A percentile compares a stretch with the other conserved stretches of the same genome.
Evolutionary conservation across 2,113 vertebrate genomes (phyloP).

Genomic region (Gopherus flavomarginatus): DNA sequence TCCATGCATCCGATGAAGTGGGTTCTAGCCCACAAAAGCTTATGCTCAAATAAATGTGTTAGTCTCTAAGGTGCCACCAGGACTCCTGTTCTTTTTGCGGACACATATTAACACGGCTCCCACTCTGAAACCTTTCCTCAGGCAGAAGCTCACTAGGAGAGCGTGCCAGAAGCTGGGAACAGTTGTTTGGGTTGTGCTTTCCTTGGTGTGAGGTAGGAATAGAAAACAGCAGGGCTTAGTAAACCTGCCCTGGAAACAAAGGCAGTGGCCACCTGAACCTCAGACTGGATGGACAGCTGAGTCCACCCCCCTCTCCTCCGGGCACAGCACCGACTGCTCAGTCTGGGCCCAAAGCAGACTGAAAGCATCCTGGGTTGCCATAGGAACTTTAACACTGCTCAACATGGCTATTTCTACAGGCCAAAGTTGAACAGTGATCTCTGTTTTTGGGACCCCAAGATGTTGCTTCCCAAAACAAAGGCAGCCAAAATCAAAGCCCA

Average conservation of each 20-base stretch:
- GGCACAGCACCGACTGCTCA: no score
- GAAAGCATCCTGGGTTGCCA: accelerated
- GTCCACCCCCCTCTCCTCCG: background rate
- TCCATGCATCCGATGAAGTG: no score
- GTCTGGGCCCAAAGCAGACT: background rate
- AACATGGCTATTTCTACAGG: background rate
- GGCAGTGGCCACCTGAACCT: background rate
- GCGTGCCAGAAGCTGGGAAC: background rate
- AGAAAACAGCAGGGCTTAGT: accelerated
- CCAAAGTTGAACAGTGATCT: background rate
- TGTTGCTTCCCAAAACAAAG: background rate
- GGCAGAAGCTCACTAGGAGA: background rate
- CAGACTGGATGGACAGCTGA: background rate
- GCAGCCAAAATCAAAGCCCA: accelerated
- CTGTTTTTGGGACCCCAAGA: background rate
- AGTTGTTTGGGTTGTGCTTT: background rate
- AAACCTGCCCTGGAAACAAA: background rate
- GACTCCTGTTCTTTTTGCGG: no score
- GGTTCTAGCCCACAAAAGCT: no score
- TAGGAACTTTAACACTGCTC: background rate
- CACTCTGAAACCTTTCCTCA: no score
- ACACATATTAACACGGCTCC: no score
- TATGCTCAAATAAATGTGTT: no score
- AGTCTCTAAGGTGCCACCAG: no score
- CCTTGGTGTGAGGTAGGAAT: background rate